phyloP scores from a whole-genome alignment of 2,113 vertebrate species.

The Syrmaticus mikado region DNA sequence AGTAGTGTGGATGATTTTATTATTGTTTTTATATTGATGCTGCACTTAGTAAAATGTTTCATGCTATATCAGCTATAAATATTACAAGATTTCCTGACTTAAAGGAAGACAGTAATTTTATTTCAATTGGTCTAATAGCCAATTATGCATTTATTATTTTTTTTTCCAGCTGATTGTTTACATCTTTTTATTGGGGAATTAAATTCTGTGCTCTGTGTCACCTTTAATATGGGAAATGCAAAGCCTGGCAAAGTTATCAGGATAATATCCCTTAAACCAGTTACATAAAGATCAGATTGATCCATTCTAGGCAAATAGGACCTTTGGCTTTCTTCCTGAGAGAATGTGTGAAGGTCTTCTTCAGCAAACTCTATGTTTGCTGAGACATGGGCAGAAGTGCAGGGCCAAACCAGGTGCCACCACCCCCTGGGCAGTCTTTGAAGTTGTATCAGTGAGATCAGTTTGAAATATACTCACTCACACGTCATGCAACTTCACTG shows the following conservation, averaged over 20 bases:
- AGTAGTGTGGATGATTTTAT: neutral
- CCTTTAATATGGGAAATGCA: constrained; percentile 27
- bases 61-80: neutral
- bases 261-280: neutral
- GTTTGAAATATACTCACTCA: neutral
- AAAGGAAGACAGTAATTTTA: neutral
- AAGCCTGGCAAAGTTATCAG: constrained; percentile 33
- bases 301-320: neutral
- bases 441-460: neutral
- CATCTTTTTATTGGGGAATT: neutral
- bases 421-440: neutral
- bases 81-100: neutral
- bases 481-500: neutral
- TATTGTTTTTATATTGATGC: neutral
- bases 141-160: neutral
- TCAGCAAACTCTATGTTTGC: neutral
- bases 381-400: neutral
- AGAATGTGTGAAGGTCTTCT: constrained; percentile 1
- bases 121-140: neutral
- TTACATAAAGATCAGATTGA: neutral
- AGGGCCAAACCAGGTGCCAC: neutral
- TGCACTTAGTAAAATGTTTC: neutral
- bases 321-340: constrained; percentile 35
- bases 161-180: neutral
- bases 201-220: neutral